Evolutionary conservation across 2,888 invertebrate genomes (phyloP).

Genomic region (Blera fallax): DNA sequence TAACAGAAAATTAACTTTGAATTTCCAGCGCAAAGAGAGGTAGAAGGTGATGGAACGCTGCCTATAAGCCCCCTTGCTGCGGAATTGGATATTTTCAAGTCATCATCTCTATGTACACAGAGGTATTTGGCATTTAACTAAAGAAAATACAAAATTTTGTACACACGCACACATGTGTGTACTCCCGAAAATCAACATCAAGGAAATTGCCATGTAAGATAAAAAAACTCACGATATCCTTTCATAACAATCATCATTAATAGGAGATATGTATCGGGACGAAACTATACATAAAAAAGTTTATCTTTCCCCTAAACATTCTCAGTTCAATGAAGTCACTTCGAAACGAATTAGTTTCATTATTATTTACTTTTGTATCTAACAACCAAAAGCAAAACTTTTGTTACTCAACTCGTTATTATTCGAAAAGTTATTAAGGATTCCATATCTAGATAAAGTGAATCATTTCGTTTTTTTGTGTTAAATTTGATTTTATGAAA

Average conservation of each 20-base stretch:
- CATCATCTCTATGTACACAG: background rate
- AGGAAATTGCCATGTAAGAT: background rate
- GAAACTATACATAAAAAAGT: background rate
- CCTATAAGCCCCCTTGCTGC: conserved; percentile 35
- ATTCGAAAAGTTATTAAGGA: background rate
- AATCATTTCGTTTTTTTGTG: background rate
- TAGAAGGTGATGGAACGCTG: conserved; percentile 68
- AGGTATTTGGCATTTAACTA: background rate
- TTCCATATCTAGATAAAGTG: background rate
- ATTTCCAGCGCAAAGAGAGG: conserved; percentile 36
- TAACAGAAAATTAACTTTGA: conserved; percentile 25
- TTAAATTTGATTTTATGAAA: background rate
- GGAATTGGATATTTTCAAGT: conserved; percentile 12
- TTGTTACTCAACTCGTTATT: background rate
- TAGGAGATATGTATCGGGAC: background rate
- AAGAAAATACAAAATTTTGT: background rate
- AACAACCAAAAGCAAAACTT: background rate
- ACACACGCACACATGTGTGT: background rate
- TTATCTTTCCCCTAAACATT: background rate
- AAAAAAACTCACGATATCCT: background rate
- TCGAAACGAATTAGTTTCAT: background rate
- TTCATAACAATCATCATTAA: background rate
- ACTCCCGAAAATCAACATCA: background rate
- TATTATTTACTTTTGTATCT: background rate
- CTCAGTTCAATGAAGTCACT: background rate